Percentiles rank a stretch among this genome's conserved stretches.
These are phyloP conservation scores for Drosophila melanica DNA, from an alignment of 1,140 invertebrate genomes.

Conservation along the genomic window DNA sequence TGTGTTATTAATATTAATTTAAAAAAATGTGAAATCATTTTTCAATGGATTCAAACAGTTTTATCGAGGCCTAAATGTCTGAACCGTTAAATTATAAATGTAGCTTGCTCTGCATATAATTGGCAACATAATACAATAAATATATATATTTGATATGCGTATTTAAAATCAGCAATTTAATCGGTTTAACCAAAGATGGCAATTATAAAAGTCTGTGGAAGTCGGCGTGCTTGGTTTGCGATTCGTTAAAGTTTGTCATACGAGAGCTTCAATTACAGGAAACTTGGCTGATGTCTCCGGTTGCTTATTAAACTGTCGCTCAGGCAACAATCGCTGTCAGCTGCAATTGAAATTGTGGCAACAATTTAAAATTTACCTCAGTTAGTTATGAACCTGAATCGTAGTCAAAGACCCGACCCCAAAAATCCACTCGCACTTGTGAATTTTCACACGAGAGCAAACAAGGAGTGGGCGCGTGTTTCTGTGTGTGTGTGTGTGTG, in stretches of 20 bases:
- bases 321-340: conserved; percentile 4
- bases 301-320: conserved; percentile 34
- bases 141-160: too few relatives aligned
- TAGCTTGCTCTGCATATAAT: too few relatives aligned
- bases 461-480: not conserved
- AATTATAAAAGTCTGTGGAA: not conserved
- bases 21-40: too few relatives aligned
- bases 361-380: conserved; percentile 15
- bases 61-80: too few relatives aligned
- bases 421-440: conserved; percentile 45
- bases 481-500: not conserved
- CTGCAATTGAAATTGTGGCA: conserved; percentile 26
- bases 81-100: too few relatives aligned
- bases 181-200: not conserved
- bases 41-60: too few relatives aligned
- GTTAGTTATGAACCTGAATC: conserved; percentile 10
- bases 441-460: conserved; percentile 58
- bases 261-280: not conserved
- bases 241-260: not conserved
- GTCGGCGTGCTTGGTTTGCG: not conserved
- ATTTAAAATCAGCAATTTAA: not conserved
- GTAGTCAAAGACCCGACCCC: not conserved
- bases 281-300: conserved; percentile 17
- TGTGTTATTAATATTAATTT: too few relatives aligned
- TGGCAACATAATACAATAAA: too few relatives aligned